phyloP scores from a whole-genome alignment of 2,797 vertebrate genomes.

The Triplophysa bombifrons region DNA sequence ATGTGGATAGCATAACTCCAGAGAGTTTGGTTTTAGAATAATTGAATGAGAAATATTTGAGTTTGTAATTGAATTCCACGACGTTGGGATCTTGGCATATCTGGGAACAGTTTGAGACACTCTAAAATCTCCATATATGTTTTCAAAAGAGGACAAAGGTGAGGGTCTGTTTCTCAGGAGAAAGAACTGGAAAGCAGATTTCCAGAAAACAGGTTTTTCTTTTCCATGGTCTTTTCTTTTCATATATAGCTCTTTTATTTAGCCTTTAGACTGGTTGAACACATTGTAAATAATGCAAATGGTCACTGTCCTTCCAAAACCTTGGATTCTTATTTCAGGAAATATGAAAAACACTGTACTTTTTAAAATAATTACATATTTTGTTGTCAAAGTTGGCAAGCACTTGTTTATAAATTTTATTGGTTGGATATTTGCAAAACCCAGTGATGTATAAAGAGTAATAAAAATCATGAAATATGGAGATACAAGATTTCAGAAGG shows the following conservation, averaged over 20 bases:
- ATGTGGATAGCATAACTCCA: neutral
- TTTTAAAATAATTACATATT: no score
- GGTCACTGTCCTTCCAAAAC: neutral
- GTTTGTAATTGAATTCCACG: neutral
- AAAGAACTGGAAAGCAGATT: neutral
- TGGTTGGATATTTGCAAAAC: no score
- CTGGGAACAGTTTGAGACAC: neutral
- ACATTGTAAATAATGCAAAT: slow-evolving; percentile 7
- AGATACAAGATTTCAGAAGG: no score
- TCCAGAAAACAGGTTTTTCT: neutral
- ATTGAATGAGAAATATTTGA: neutral
- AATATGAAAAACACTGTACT: no score
- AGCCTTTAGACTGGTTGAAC: neutral
- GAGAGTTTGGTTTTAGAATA: neutral
- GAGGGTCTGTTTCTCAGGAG: neutral
- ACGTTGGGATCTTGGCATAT: neutral
- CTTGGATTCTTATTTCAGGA: no score
- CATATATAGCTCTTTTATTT: neutral
- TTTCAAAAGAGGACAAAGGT: neutral
- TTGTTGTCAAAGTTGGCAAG: no score
- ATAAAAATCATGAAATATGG: no score
- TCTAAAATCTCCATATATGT: neutral
- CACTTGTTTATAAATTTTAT: no score
- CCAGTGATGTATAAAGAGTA: no score
- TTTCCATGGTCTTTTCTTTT: neutral